These are phyloP conservation scores for Tribolium castaneum DNA, from an alignment of 1,140 invertebrate species.

Conservation along the genomic window DNA sequence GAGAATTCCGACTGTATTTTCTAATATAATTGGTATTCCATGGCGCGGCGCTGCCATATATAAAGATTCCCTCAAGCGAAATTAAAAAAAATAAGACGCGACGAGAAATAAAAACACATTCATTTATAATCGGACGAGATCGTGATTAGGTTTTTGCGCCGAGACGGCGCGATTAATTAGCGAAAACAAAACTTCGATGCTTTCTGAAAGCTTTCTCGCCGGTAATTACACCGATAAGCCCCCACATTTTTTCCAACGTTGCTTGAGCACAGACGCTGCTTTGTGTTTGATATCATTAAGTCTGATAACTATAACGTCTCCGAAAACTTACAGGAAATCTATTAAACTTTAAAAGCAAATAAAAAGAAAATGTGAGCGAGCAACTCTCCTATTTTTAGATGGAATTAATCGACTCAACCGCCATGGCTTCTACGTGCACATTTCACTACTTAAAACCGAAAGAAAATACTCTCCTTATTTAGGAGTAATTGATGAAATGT, in stretches of 20 bases:
- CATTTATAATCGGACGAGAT: background rate
- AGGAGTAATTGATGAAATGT: slow-evolving; percentile 20
- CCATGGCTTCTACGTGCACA: background rate
- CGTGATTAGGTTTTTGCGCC: background rate
- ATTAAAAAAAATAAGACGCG: slow-evolving; percentile 9
- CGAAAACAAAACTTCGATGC: slow-evolving; percentile 17
- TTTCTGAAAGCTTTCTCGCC: background rate
- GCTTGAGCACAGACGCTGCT: background rate
- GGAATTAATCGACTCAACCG: slow-evolving; percentile 25
- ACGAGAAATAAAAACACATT: background rate
- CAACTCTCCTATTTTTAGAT: background rate
- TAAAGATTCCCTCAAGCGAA: slow-evolving; percentile 1
- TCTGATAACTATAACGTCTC: background rate
- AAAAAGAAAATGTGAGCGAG: background rate
- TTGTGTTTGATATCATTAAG: slow-evolving; percentile 19
- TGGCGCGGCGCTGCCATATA: background rate
- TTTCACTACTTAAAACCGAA: background rate
- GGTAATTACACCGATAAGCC: slow-evolving; percentile 1
- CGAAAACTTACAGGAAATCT: slow-evolving; percentile 29
- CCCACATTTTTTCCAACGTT: background rate
- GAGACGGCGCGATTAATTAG: background rate
- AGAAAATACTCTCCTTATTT: slow-evolving; percentile 6
- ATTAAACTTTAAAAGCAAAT: slow-evolving; percentile 33
- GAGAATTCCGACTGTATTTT: slow-evolving; percentile 11
- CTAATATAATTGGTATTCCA: slow-evolving; percentile 23